Percentiles rank a stretch among this genome's conserved stretches.
Conservation (phyloP, 2,113 vertebrate genomes). For the Emberiza fucata region DNA sequence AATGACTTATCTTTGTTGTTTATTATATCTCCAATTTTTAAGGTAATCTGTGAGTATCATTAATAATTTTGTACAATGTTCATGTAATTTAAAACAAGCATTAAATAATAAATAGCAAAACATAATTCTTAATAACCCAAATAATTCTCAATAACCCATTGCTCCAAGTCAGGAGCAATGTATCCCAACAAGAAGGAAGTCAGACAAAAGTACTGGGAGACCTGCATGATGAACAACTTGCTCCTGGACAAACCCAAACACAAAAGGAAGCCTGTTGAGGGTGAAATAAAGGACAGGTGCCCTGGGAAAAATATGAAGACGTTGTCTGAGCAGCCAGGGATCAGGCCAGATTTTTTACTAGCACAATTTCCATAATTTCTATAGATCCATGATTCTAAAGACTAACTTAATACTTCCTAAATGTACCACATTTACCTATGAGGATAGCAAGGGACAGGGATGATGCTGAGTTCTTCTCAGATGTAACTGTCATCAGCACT, state of each 20-base stretch:
- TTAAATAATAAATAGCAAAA: neutral
- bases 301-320: neutral
- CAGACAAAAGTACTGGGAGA: neutral
- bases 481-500: neutral
- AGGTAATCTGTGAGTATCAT: neutral
- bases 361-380: neutral
- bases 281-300: neutral
- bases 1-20: neutral
- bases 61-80: neutral
- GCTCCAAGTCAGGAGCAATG: neutral
- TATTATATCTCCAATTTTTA: neutral
- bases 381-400: neutral
- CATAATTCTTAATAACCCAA: neutral
- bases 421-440: neutral
- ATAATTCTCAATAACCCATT: too few relatives aligned
- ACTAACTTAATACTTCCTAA: neutral
- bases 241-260: neutral
- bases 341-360: neutral
- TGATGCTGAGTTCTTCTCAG: neutral
- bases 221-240: neutral
- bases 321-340: neutral
- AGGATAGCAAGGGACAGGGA: neutral
- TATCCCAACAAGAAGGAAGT: neutral
- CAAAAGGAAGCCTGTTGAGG: neutral
- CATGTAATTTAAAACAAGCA: neutral